A percentile compares a stretch with the other conserved stretches of the same genome.
phyloP scores from a whole-genome alignment of 2,888 invertebrate genomes.

The Chelonus formosanus region DNA sequence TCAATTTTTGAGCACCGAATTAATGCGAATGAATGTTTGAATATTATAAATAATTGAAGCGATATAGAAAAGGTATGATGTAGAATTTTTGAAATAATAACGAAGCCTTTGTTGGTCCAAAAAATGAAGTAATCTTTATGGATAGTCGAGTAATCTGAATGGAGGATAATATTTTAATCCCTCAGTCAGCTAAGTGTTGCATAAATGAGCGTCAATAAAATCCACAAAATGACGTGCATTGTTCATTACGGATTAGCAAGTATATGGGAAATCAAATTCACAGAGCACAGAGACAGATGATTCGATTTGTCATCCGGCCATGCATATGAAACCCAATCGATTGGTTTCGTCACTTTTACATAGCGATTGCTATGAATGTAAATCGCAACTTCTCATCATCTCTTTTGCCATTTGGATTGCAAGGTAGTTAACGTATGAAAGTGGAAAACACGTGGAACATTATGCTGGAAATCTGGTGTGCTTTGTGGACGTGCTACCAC shows the following conservation, averaged over 20 bases:
- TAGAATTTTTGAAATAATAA: too few relatives aligned
- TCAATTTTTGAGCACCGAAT: too few relatives aligned
- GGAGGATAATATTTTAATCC: conserved; percentile 23
- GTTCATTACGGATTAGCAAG: conserved; percentile 24
- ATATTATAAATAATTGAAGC: too few relatives aligned
- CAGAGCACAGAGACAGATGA: conserved; percentile 25
- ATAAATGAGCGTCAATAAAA: conserved; percentile 15
- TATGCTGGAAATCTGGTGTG: conserved; percentile 2
- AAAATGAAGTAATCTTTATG: not conserved
- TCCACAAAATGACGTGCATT: conserved; percentile 21
- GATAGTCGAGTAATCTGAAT: not conserved
- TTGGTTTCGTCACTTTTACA: conserved; percentile 12
- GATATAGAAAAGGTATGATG: too few relatives aligned
- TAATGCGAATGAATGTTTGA: too few relatives aligned
- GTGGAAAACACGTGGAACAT: conserved; percentile 11
- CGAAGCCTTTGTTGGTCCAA: too few relatives aligned
- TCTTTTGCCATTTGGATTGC: conserved; percentile 3
- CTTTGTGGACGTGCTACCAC: conserved; percentile 13
- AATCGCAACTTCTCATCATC: not conserved
- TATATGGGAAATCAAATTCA: conserved; percentile 21
- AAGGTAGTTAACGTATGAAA: conserved; percentile 4
- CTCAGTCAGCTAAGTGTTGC: conserved; percentile 3
- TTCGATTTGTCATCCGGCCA: conserved; percentile 32
- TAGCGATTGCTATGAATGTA: not conserved
- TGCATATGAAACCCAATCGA: conserved; percentile 16